Conservation (phyloP, 1,140 invertebrate genomes). For the Andricus grossulariae region DNA sequence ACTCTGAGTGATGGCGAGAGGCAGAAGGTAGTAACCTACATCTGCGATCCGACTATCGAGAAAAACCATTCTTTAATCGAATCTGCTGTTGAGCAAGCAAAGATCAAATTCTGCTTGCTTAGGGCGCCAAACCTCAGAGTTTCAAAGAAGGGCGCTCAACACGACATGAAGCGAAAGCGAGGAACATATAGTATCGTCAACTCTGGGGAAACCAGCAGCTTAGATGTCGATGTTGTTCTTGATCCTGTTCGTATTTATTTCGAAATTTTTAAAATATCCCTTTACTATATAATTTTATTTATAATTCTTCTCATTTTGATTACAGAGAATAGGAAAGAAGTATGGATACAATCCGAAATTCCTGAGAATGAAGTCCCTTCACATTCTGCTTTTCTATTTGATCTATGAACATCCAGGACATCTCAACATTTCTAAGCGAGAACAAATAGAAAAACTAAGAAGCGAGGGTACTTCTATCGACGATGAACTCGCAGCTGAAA, state of each 20-base stretch:
- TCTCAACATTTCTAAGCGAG: constrained; percentile 64
- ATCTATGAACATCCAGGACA: constrained; percentile 78
- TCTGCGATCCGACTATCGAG: constrained; percentile 78
- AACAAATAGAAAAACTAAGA: constrained; percentile 70
- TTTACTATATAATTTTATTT: constrained; percentile 17
- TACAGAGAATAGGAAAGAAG: constrained; percentile 63
- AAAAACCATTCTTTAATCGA: constrained; percentile 77
- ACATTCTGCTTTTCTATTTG: constrained; percentile 83
- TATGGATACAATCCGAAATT: constrained; percentile 83
- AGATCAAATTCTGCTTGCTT: constrained; percentile 77
- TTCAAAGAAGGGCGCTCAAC: background rate
- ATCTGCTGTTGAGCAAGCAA: constrained; percentile 79
- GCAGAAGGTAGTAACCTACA: constrained; percentile 75
- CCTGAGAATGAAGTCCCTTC: constrained; percentile 80
- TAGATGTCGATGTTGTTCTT: background rate
- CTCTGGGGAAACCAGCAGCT: background rate
- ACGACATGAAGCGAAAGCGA: background rate
- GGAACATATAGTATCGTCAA: background rate
- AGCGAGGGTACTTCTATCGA: constrained; percentile 66
- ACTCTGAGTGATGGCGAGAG: constrained; percentile 73
- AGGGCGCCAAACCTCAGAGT: constrained; percentile 1
- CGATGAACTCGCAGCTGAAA: constrained; percentile 70
- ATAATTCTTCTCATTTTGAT: constrained; percentile 42
- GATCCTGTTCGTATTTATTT: background rate
- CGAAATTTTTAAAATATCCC: background rate